Conservation (phyloP, 2,113 vertebrate genomes). For the Protomyctophum bolini region DNA sequence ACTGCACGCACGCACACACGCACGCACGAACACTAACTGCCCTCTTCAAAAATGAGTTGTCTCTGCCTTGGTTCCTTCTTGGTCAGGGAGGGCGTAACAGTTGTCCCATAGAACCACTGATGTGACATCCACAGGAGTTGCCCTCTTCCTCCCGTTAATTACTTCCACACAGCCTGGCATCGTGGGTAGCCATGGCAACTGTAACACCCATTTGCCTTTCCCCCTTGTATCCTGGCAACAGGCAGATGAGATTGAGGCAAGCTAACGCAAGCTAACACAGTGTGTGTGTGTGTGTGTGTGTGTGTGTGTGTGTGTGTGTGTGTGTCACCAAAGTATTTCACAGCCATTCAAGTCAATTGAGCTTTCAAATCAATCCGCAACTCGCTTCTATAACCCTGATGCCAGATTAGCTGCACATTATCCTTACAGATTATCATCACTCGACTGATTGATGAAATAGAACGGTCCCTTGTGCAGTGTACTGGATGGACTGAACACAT, state of each 20-base stretch:
- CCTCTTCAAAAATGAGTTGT: background rate
- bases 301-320: conserved; percentile 21
- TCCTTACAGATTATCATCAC: conserved; percentile 20
- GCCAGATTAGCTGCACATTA: conserved; percentile 38
- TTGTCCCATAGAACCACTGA: conserved; percentile 7
- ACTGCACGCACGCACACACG: conserved; percentile 1
- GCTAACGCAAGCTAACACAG: no score
- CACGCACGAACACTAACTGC: background rate
- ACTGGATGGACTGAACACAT: conserved; percentile 11
- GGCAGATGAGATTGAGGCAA: conserved; percentile 54
- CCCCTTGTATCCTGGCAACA: conserved; percentile 78
- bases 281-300: conserved; percentile 15
- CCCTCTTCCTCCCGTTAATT: conserved; percentile 30
- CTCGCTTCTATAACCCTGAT: conserved; percentile 33
- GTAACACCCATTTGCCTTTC: conserved; percentile 60
- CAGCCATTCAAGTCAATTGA: conserved; percentile 21
- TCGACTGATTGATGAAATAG: conserved; percentile 36
- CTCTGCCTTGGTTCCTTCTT: background rate
- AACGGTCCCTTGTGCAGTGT: conserved; percentile 12
- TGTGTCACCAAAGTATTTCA: conserved; percentile 34
- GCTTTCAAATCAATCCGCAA: conserved; percentile 34
- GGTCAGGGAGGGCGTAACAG: conserved; percentile 14
- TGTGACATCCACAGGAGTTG: conserved; percentile 27
- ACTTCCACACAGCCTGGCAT: conserved; percentile 59
- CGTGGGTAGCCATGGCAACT: conserved; percentile 64